Percentiles rank a stretch among this genome's conserved stretches.
phyloP scores from a whole-genome alignment of 2,797 vertebrate genomes.

The Pterois miles region DNA sequence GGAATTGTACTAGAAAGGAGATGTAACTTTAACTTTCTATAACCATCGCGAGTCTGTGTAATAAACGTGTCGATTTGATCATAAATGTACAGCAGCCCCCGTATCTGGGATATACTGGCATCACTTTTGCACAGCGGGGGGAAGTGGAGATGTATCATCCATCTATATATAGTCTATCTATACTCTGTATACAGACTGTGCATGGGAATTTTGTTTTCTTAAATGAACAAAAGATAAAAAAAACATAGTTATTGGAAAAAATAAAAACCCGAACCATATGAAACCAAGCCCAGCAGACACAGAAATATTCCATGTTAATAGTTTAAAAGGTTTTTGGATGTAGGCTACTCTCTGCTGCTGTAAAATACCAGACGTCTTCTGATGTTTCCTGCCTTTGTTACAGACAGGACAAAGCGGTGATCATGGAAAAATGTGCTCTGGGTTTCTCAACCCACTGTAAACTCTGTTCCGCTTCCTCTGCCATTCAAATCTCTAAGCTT shows the following conservation, averaged over 20 bases:
- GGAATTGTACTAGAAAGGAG: too few relatives aligned
- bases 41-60: too few relatives aligned
- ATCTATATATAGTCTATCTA: too few relatives aligned
- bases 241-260: not conserved
- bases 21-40: too few relatives aligned
- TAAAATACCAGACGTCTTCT: slow-evolving; percentile 59
- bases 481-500: slow-evolving; percentile 55
- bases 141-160: too few relatives aligned
- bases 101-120: too few relatives aligned
- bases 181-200: not conserved
- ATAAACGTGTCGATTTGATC: too few relatives aligned
- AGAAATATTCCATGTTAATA: not conserved
- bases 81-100: too few relatives aligned
- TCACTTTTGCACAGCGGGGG: too few relatives aligned
- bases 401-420: slow-evolving; percentile 66
- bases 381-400: slow-evolving; percentile 78
- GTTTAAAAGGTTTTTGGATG: not conserved
- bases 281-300: not conserved
- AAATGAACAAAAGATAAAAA: not conserved
- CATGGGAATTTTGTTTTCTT: not conserved
- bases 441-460: slow-evolving; percentile 60
- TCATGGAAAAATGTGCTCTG: slow-evolving; percentile 65
- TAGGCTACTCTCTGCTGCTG: slow-evolving; percentile 31
- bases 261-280: not conserved
- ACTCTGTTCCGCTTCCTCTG: slow-evolving; percentile 58